Conservation (phyloP, 53 echinoderm and acorn worm genomes). For the Antedon mediterranea region DNA sequence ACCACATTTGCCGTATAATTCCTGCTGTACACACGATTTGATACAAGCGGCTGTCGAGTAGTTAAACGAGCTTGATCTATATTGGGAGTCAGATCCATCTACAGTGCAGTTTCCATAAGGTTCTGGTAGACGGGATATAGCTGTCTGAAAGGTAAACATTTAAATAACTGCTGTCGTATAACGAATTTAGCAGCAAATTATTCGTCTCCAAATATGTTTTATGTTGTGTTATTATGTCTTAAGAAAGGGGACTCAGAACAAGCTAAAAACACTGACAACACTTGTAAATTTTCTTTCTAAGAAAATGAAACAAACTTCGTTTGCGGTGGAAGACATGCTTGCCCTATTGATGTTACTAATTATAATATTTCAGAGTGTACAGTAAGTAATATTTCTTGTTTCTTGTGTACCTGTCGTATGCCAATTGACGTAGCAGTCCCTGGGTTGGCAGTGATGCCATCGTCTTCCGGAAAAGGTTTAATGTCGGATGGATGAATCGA, state of each 20-base stretch:
- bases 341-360: no score
- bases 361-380: no score
- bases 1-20: constrained; percentile 32
- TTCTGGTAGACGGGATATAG: constrained; percentile 14
- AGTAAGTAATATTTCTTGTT: background rate
- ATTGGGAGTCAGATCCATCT: constrained; percentile 12
- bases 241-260: no score
- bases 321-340: no score
- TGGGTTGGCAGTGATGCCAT: constrained; percentile 41
- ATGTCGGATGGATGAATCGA: constrained; percentile 16
- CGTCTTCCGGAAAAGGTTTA: constrained; percentile 48
- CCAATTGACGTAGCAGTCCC: constrained; percentile 58
- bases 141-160: no score
- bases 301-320: no score
- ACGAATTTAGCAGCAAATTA: no score
- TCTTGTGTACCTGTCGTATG: constrained; percentile 38
- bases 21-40: constrained; percentile 33
- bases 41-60: constrained; percentile 45
- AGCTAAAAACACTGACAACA: no score
- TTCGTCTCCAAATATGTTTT: no score
- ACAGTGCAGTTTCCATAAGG: constrained; percentile 36
- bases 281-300: no score
- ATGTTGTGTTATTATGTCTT: no score
- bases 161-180: no score
- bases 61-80: background rate